Evolutionary conservation across 1,140 invertebrate genomes (phyloP).

Genomic region (Lucilia sericata): DNA sequence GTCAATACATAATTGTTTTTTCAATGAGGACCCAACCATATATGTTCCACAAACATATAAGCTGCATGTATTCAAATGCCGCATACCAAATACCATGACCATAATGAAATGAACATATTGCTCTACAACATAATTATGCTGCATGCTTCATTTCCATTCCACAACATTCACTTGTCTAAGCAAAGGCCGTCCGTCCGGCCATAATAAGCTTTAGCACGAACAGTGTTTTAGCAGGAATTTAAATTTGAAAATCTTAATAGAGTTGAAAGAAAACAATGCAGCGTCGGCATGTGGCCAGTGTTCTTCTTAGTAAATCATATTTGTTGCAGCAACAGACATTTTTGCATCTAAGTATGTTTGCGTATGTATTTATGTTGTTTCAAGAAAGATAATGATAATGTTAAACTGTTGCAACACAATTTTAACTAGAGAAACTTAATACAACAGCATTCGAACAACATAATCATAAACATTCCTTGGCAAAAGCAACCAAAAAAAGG

Average conservation of each 20-base stretch:
- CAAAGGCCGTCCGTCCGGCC: too few relatives aligned
- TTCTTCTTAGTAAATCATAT: slow-evolving; percentile 16
- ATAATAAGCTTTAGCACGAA: neutral
- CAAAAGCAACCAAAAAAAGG: neutral
- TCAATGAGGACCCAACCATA: slow-evolving; percentile 27
- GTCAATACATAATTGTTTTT: slow-evolving; percentile 43
- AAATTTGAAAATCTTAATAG: neutral
- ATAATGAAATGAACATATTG: slow-evolving; percentile 21
- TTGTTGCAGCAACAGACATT: neutral
- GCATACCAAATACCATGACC: slow-evolving; percentile 18
- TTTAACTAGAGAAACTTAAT: slow-evolving; percentile 20
- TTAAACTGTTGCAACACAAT: slow-evolving; percentile 33
- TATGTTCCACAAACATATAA: neutral
- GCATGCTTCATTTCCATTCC: slow-evolving; percentile 33
- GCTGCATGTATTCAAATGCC: neutral
- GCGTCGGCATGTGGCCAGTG: neutral
- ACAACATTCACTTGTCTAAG: slow-evolving; percentile 40
- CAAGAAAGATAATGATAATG: slow-evolving; percentile 36
- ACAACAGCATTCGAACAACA: slow-evolving; percentile 31
- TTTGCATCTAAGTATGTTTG: neutral
- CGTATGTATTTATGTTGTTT: neutral
- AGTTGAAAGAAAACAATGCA: neutral
- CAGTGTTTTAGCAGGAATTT: neutral
- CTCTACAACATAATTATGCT: slow-evolving; percentile 40
- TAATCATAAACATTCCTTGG: slow-evolving; percentile 35